A percentile compares a stretch with the other conserved stretches of the same genome.
These are phyloP conservation scores for Drosophila parabipectinata DNA, from an alignment of 1,140 invertebrate genomes.

Conservation along the genomic window DNA sequence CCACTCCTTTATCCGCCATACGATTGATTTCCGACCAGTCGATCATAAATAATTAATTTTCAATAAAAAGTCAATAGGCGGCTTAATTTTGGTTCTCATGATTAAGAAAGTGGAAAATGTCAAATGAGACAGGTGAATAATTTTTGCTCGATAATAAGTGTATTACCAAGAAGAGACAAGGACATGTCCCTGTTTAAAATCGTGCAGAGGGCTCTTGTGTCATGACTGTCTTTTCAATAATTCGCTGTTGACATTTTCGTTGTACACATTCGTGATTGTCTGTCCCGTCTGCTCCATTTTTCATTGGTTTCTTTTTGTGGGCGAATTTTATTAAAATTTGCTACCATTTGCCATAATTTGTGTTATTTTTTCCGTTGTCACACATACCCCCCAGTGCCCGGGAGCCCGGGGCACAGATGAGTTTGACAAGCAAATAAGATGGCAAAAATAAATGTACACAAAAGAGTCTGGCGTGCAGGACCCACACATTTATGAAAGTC, in stretches of 20 bases:
- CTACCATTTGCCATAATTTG: slow-evolving; percentile 81
- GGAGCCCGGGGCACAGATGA: slow-evolving; percentile 63
- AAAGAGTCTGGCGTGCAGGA: slow-evolving; percentile 14
- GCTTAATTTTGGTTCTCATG: slow-evolving; percentile 13
- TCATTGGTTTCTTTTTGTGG: slow-evolving; percentile 60
- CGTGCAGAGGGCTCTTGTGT: slow-evolving; percentile 33
- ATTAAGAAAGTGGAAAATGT: slow-evolving; percentile 4
- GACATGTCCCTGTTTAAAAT: not conserved
- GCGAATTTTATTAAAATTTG: slow-evolving; percentile 82
- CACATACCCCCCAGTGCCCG: slow-evolving; percentile 7
- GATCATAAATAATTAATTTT: slow-evolving; percentile 45
- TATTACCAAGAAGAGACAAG: not conserved
- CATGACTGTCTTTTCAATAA: slow-evolving; percentile 55
- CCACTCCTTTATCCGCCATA: slow-evolving; percentile 18
- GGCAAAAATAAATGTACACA: slow-evolving; percentile 29
- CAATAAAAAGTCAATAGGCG: slow-evolving; percentile 11
- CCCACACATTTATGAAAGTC: not conserved
- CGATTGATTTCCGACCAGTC: slow-evolving; percentile 32
- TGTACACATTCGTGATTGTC: slow-evolving; percentile 14
- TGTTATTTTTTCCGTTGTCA: slow-evolving; percentile 53
- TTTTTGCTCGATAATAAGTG: not conserved
- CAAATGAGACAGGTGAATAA: not conserved
- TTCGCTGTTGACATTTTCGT: slow-evolving; percentile 65
- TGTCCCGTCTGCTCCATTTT: slow-evolving; percentile 26
- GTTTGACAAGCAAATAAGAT: slow-evolving; percentile 72